Base-by-base conservation (phyloP, 1,140 invertebrate genomes). In the Octopus bimaculoides region DNA sequence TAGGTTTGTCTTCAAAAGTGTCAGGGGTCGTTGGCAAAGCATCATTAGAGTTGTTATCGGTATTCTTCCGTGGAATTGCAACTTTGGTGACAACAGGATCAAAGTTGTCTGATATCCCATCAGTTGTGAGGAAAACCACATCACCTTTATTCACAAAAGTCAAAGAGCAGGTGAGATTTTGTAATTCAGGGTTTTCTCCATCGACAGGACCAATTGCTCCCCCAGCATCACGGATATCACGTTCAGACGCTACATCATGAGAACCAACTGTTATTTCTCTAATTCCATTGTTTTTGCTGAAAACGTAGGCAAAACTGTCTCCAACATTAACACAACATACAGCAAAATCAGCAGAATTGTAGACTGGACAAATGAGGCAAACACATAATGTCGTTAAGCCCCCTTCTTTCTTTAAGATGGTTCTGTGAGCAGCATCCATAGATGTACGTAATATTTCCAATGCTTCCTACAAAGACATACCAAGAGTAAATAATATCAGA, bases 21-120 rank as follows among this genome's bases (percentile, higher is more conserved):
- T 75, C 80, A 55, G 83, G 81, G 77, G 80, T 84, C 66, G 81
- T 61, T 53, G 74, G 54, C 20, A 75, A 74, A 17, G 55, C 77
- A 54, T 80, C 82, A 77, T 83, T 83, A 56, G 82, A 81, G 79
- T 82, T 83, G 53, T 83, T 82, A 75, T 85, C 83, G 77, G 56
- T 74, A 83, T 88, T 82, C 89, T 82, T 77, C 74, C 78, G 90
- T 17, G 92, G 92, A 20, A 95, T 91, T n/a, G 95, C 95, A 88
- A 97, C 96, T 90, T 96, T 96, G 7, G 96, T 96, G 79, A 97
- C 96, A 71, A 97, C 96, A 4, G 96, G 96, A 91, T 97, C 96
- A 89, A 97, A 96, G 88, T 97, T 97, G 87, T 97, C 96, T 12
- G 95, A 96, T 53, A 97, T 93, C n/a, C 96, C 96, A 88, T 97